These are phyloP conservation scores for Phylloscopus collybita DNA, from an alignment of 2,797 vertebrate genomes.

Conservation along the genomic window DNA sequence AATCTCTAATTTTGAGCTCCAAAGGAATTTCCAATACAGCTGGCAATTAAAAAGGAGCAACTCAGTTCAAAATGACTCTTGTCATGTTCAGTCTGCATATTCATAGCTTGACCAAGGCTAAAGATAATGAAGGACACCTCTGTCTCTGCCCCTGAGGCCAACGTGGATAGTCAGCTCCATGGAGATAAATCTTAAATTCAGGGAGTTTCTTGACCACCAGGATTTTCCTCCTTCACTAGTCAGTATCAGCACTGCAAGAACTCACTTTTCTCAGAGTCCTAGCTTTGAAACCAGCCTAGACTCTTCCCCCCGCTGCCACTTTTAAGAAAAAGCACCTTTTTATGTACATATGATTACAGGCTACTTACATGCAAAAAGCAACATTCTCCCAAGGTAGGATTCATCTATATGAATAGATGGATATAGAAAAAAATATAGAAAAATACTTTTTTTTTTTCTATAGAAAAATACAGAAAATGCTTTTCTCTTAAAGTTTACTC, in stretches of 20 bases:
- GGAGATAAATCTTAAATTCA: neutral
- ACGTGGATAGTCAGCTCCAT: fast-evolving
- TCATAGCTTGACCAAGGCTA: neutral
- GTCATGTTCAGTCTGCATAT: neutral
- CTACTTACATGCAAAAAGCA: neutral
- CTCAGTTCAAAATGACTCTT: neutral
- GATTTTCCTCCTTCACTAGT: neutral
- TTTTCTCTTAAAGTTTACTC: too few relatives aligned
- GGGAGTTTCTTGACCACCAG: neutral
- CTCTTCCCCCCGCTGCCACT: fast-evolving
- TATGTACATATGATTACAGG: fast-evolving
- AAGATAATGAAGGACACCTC: neutral
- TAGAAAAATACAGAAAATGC: too few relatives aligned
- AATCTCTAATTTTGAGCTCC: neutral
- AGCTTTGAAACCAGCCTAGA: neutral
- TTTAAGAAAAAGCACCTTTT: neutral
- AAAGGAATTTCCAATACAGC: neutral
- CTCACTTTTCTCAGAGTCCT: neutral
- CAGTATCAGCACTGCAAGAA: neutral
- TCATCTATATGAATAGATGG: neutral
- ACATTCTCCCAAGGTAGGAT: neutral
- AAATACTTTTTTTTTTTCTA: too few relatives aligned
- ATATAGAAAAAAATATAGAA: too few relatives aligned
- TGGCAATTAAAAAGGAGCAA: neutral
- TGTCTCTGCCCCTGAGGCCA: neutral